Base-by-base conservation (phyloP, 2,113 vertebrate genomes). In the Scatophagus argus region DNA sequence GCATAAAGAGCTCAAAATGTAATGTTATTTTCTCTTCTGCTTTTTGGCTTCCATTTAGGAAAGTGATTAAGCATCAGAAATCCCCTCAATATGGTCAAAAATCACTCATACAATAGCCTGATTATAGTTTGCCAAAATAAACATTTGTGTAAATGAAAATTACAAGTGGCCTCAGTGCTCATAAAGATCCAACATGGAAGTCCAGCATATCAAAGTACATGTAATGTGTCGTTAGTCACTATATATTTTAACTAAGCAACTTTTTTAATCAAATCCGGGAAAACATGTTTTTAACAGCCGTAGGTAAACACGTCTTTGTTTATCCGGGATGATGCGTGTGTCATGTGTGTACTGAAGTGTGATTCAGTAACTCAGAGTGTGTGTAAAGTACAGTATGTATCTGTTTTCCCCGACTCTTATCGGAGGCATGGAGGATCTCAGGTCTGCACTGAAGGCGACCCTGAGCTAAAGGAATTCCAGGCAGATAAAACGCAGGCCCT, bases 391-490 rank as follows among this genome's bases (percentile, higher is more conserved):
- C 83, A 85, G 16, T 31, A 21, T 59, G 81, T 80, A 19, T 80
- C 67, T 79, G 69, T 77, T 83, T 58, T 39, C 52, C 58, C 25
- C 3, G 7, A 38, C 58, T 79, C 41, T 90, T 92, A 92, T 93
- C 91, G 55, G 66, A 36, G 76, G 87, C 83, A 82, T 76, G 77
- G n/a, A 74, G 51, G 62, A 55, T 77, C 82, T 83, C 70, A 44
- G 82, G 70, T 85, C 87, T 62, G 65, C 9, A 34, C 21, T 62
- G 76, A 69, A 84, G 78, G 29, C 64, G 52, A 81, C 76, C 80
- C 34, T 80, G 65, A 87, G 85, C 83, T 27, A 72, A 82, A 92
- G 67, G 89, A 88, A 92, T 92, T 89, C 79, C 69, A 78, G 47
- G 36, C 83, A 84, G 91, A 93, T 93, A 90, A 93, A 88, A 73